Conservation (phyloP, 2,113 vertebrate genomes). For the Astur gentilis region DNA sequence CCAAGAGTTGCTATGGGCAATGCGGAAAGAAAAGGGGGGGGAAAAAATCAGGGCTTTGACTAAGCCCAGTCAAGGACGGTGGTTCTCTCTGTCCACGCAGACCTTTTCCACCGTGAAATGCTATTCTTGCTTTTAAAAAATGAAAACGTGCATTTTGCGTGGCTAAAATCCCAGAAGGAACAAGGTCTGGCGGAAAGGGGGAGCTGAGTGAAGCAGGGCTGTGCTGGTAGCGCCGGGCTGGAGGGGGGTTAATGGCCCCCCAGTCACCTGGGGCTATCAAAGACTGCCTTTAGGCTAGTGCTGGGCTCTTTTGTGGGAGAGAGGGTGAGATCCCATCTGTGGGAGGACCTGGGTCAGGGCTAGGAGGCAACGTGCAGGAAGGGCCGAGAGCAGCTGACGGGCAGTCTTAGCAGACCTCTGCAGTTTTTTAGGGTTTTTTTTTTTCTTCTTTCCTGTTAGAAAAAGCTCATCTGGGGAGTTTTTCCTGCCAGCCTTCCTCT, state of each 20-base stretch:
- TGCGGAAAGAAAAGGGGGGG: neutral
- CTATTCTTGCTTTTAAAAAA: neutral
- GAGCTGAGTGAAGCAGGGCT: no score
- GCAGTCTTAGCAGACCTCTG: neutral
- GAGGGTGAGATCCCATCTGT: neutral
- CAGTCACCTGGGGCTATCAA: neutral
- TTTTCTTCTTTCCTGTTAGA: neutral
- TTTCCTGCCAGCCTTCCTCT: neutral
- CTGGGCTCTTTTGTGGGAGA: neutral
- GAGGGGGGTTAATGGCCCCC: neutral
- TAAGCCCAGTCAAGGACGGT: neutral
- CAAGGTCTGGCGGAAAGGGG: neutral
- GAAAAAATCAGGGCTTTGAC: neutral
- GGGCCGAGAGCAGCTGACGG: neutral
- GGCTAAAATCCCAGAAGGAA: neutral
- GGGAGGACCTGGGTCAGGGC: neutral
- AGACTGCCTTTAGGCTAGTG: neutral
- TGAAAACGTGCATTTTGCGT: fast-evolving
- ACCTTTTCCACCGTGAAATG: fast-evolving
- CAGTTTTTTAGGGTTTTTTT: neutral
- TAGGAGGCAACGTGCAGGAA: neutral
- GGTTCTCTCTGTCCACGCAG: fast-evolving
- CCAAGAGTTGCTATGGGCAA: neutral
- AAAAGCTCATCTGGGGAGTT: neutral
- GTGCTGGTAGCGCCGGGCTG: neutral